Conservation (phyloP, 2,797 vertebrate genomes). For the Typhlichthys subterraneus region DNA sequence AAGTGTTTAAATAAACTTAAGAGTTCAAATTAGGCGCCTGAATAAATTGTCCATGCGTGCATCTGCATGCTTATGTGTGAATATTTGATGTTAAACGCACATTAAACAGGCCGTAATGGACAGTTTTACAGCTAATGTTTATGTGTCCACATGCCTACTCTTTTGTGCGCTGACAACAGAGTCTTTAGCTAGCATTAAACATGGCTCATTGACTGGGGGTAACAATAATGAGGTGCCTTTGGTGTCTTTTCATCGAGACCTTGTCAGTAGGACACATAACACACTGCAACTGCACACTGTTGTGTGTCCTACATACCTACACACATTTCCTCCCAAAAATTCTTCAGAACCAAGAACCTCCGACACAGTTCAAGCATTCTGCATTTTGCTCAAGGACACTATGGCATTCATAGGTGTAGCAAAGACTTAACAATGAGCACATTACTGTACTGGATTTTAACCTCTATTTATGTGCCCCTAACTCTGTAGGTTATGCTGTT, state of each 20-base stretch:
- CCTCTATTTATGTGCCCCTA: no score
- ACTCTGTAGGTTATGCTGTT: no score
- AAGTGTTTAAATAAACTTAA: no score
- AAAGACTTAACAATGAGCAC: no score
- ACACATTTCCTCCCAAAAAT: no score
- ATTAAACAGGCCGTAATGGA: constrained; percentile 17
- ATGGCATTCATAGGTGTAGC: no score
- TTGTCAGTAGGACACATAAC: background rate
- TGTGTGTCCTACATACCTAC: no score
- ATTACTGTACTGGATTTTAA: no score
- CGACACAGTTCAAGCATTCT: no score
- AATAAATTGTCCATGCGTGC: constrained; percentile 16
- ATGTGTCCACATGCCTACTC: constrained; percentile 21
- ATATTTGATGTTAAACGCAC: constrained; percentile 48
- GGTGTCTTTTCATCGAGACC: background rate
- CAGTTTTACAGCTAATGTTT: constrained; percentile 55
- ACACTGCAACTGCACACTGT: background rate
- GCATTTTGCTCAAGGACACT: no score
- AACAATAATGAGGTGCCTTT: constrained; percentile 27
- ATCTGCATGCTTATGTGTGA: constrained; percentile 38
- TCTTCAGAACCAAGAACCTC: no score
- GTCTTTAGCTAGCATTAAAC: constrained; percentile 8
- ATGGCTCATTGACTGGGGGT: constrained; percentile 35
- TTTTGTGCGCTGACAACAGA: constrained; percentile 37
- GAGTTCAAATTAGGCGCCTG: no score